phyloP scores from a whole-genome alignment of 2,113 vertebrate species.

The Dicaeum eximium region DNA sequence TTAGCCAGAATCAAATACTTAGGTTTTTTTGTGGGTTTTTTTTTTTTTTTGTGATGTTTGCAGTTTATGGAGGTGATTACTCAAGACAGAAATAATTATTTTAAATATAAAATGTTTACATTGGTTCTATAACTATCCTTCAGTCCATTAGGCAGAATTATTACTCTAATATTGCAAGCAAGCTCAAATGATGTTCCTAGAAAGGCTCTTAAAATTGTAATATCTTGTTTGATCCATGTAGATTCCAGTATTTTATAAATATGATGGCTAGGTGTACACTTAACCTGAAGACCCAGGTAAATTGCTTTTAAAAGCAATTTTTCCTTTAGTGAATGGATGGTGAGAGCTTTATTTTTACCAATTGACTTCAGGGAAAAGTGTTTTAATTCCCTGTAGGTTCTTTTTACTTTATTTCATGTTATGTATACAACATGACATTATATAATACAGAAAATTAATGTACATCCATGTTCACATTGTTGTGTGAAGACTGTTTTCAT shows the following conservation, averaged over 20 bases:
- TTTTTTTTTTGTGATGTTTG: not conserved
- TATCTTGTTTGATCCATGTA: not conserved
- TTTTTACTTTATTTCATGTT: not conserved
- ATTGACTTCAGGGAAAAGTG: not conserved
- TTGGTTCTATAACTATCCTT: not conserved
- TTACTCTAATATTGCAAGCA: not conserved
- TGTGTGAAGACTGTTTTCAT: not conserved
- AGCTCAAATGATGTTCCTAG: not conserved
- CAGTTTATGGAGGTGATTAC: not conserved
- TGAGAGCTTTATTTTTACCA: not conserved
- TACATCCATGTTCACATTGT: not conserved
- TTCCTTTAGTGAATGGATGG: not conserved
- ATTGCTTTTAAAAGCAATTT: not conserved
- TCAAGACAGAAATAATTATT: not conserved
- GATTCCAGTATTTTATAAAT: not conserved
- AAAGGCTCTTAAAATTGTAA: not conserved
- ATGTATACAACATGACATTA: not conserved
- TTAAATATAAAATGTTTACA: not conserved
- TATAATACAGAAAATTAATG: not conserved
- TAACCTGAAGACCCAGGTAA: not conserved
- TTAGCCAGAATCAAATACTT: not conserved
- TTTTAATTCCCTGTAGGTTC: not conserved
- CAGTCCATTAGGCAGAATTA: not conserved
- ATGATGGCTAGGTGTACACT: not conserved
- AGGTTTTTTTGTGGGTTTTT: rapidly evolving